These are phyloP conservation scores for Neoascia interrupta DNA, from an alignment of 2,888 invertebrate species.

Conservation along the genomic window DNA sequence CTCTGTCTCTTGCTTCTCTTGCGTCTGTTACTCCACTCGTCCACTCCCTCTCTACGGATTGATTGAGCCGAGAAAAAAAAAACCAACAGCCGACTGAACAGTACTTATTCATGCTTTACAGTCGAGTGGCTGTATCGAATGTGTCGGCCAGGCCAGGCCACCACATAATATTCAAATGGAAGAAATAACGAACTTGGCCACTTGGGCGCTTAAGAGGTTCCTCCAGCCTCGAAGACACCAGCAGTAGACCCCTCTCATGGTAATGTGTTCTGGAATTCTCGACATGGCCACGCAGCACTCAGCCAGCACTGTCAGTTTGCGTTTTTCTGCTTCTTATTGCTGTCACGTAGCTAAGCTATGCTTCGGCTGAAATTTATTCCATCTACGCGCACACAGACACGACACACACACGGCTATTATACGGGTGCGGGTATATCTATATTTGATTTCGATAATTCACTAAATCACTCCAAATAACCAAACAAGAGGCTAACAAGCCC, in stretches of 20 bases:
- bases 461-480: slow-evolving; percentile 67
- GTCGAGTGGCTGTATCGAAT: slow-evolving; percentile 67
- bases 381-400: slow-evolving; percentile 40
- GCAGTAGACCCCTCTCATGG: slow-evolving; percentile 36
- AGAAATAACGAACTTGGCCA: slow-evolving; percentile 66
- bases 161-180: slow-evolving; percentile 59
- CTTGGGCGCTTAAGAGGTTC: slow-evolving; percentile 64
- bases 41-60: slow-evolving; percentile 27
- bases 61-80: not conserved
- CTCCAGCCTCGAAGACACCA: not conserved
- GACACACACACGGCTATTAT: not conserved
- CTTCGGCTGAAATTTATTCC: slow-evolving; percentile 66
- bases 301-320: too few species aligned
- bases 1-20: not conserved
- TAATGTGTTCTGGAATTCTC: slow-evolving; percentile 69
- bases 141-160: slow-evolving; percentile 36
- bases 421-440: slow-evolving; percentile 51
- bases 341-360: slow-evolving; percentile 66
- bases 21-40: not conserved
- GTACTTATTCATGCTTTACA: slow-evolving; percentile 68
- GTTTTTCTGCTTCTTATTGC: slow-evolving; percentile 37
- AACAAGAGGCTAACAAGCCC: slow-evolving; percentile 36
- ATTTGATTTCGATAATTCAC: slow-evolving; percentile 69
- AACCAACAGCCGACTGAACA: not conserved
- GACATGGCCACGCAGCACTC: slow-evolving; percentile 63